Conservation (phyloP, 2,113 vertebrate species). For the Arenaria interpres region DNA sequence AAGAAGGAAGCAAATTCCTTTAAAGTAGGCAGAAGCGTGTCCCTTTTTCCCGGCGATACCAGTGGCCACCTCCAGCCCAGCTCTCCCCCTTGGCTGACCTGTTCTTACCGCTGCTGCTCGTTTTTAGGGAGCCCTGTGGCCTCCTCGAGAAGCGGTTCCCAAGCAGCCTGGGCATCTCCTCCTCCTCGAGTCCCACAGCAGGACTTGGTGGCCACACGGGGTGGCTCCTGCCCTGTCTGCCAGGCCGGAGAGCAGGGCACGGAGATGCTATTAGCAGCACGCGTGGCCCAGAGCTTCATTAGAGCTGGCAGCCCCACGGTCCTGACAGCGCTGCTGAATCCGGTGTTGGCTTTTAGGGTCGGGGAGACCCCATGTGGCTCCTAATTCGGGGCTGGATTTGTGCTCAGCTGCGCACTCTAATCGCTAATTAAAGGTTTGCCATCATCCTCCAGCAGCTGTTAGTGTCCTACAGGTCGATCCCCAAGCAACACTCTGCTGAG, state of each 20-base stretch:
- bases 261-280: neutral
- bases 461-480: constrained; percentile 42
- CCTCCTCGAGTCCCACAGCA: neutral
- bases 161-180: fast-evolving
- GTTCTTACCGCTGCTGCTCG: neutral
- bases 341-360: neutral
- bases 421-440: constrained; percentile 1
- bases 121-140: neutral
- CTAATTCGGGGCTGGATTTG: neutral
- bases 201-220: neutral
- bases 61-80: neutral
- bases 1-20: neutral
- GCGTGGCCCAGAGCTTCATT: neutral
- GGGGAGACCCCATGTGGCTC: neutral
- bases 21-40: neutral
- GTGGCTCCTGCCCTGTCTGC: neutral
- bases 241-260: neutral
- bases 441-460: constrained; percentile 3
- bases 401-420: constrained; percentile 11
- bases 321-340: neutral
- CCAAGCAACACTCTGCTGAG: neutral
- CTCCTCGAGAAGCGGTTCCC: fast-evolving
- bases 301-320: neutral
- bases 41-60: too few species aligned
- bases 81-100: neutral